A percentile compares a stretch with the other conserved stretches of the same genome.
Evolutionary conservation across 1,140 invertebrate species (phyloP).

Genomic region (Solen grandis): DNA sequence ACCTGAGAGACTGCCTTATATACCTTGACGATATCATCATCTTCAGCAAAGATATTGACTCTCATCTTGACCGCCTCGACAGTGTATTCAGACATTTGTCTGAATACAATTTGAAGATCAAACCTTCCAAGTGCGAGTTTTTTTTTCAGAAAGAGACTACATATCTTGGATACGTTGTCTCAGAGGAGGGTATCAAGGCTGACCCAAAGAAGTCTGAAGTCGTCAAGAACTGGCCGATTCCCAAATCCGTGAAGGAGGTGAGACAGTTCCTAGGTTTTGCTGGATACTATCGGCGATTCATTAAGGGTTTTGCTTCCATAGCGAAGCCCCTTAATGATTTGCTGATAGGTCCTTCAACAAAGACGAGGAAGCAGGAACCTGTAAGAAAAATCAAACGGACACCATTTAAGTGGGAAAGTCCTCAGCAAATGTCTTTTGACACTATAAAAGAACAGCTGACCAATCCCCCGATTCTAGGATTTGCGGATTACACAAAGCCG

Average conservation of each 20-base stretch:
- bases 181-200: slow-evolving; percentile 44
- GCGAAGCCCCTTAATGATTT: slow-evolving; percentile 44
- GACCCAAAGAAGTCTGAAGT: slow-evolving; percentile 53
- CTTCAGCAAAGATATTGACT: slow-evolving; percentile 60
- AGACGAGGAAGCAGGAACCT: slow-evolving; percentile 35
- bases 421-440: slow-evolving; percentile 51
- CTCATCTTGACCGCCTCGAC: slow-evolving; percentile 59
- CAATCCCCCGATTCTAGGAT: slow-evolving; percentile 57
- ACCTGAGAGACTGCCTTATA: slow-evolving; percentile 27
- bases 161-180: slow-evolving; percentile 59
- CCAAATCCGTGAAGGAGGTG: slow-evolving; percentile 70
- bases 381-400: slow-evolving; percentile 48
- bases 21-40: slow-evolving; percentile 73
- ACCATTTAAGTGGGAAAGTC: slow-evolving; percentile 10
- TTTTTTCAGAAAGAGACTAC: slow-evolving; percentile 23
- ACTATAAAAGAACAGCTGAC: slow-evolving; percentile 53
- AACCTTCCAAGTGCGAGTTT: slow-evolving; percentile 58
- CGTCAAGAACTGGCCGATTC: slow-evolving; percentile 50
- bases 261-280: slow-evolving; percentile 69
- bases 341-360: slow-evolving; percentile 17
- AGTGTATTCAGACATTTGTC: slow-evolving; percentile 63
- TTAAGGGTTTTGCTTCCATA: slow-evolving; percentile 57
- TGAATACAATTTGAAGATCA: slow-evolving; percentile 55
- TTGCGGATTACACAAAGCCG: slow-evolving; percentile 46
- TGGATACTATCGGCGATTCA: slow-evolving; percentile 65